Evolutionary conservation across 2,113 vertebrate species (phyloP).

Genomic region (Columba janthina): DNA sequence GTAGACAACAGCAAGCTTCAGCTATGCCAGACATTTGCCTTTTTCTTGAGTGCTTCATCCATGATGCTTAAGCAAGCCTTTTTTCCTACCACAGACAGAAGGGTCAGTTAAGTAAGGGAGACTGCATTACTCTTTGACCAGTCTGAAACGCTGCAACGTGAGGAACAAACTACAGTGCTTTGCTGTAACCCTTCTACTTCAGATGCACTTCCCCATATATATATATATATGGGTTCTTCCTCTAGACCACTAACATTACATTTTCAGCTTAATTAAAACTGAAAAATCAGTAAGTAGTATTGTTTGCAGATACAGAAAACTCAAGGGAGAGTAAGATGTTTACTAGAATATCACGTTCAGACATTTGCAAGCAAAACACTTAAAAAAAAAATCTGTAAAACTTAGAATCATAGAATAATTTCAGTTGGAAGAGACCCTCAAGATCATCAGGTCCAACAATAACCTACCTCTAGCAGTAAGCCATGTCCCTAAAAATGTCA

Average conservation of each 20-base stretch:
- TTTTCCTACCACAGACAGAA: background rate
- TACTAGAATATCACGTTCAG: accelerated
- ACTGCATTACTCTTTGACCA: background rate
- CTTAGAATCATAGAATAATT: too few relatives aligned
- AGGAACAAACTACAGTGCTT: background rate
- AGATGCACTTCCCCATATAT: background rate
- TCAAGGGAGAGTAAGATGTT: background rate
- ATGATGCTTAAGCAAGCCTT: background rate
- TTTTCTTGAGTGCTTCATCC: background rate
- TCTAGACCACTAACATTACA: background rate
- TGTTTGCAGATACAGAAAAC: background rate
- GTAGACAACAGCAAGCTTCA: background rate
- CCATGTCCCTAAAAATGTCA: too few relatives aligned
- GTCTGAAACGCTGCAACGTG: background rate
- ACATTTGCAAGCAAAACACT: background rate
- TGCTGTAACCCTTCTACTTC: background rate
- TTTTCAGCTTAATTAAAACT: background rate
- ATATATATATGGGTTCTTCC: background rate
- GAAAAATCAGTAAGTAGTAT: background rate
- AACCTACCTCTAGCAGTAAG: too few relatives aligned
- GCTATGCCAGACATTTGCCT: background rate
- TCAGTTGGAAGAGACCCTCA: too few relatives aligned
- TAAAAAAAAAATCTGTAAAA: background rate
- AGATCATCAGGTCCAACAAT: too few relatives aligned
- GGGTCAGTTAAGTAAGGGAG: background rate